phyloP scores from a whole-genome alignment of 2,797 vertebrate species.

The Dendrocincla fuliginosa region DNA sequence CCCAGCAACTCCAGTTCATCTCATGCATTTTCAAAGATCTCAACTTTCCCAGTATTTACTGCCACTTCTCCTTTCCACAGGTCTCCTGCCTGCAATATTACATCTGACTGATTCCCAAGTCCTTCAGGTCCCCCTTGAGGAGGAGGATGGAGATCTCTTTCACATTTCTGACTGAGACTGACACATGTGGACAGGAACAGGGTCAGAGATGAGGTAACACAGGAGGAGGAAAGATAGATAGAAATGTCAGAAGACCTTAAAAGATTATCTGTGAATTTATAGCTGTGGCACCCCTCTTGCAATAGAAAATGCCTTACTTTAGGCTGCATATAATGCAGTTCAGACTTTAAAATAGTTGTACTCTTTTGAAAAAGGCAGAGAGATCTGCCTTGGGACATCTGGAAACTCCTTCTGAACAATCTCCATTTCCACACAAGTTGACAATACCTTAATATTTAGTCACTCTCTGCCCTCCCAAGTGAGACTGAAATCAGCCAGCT shows the following conservation, averaged over 20 bases:
- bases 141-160: not conserved
- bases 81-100: not conserved
- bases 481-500: not conserved
- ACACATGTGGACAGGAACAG: fast-evolving
- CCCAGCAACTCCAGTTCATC: not conserved
- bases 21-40: not conserved
- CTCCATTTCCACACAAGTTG: not conserved
- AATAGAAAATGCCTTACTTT: not conserved
- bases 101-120: not conserved
- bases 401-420: not conserved
- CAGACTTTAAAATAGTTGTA: not conserved
- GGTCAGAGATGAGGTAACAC: not conserved
- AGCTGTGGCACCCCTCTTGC: not conserved
- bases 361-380: not conserved
- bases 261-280: not conserved
- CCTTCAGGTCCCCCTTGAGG: not conserved
- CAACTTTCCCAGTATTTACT: not conserved
- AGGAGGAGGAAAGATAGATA: not conserved
- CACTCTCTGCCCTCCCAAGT: not conserved
- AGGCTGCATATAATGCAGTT: not conserved
- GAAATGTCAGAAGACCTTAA: not conserved
- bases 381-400: not conserved
- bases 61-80: not conserved
- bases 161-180: not conserved
- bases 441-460: not conserved